Percentiles rank a stretch among this genome's conserved stretches.
phyloP scores from a whole-genome alignment of 2,888 invertebrate genomes.

The Cheiracanthium punctorium region DNA sequence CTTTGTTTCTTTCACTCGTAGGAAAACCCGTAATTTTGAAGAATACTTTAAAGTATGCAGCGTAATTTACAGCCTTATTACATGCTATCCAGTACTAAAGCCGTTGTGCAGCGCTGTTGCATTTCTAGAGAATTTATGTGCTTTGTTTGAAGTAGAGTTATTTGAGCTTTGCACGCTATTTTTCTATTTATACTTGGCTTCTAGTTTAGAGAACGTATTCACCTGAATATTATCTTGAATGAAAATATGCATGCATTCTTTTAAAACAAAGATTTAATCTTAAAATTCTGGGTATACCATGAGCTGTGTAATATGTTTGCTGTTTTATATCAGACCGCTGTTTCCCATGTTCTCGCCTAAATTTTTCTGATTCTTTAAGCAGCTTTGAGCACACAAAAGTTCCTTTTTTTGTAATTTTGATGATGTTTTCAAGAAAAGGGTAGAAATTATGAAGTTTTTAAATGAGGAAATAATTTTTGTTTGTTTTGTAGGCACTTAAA shows the following conservation, averaged over 20 bases:
- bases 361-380: too few relatives aligned
- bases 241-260: neutral
- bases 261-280: neutral
- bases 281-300: too few relatives aligned
- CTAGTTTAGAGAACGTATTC: neutral
- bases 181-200: slow-evolving; percentile 5
- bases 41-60: neutral
- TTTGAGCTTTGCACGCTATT: slow-evolving; percentile 2
- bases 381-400: too few relatives aligned
- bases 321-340: too few relatives aligned
- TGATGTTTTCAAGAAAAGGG: too few relatives aligned
- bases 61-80: neutral
- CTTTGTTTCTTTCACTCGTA: neutral
- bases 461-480: too few relatives aligned
- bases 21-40: neutral
- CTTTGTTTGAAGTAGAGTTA: slow-evolving; percentile 1
- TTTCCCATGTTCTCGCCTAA: too few relatives aligned
- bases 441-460: too few relatives aligned
- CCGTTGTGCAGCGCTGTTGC: neutral
- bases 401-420: too few relatives aligned
- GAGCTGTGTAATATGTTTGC: too few relatives aligned
- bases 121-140: neutral
- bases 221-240: neutral
- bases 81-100: neutral
- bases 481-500: too few relatives aligned